Conservation (phyloP, 2,113 vertebrate genomes). For the Alectura lathami region DNA sequence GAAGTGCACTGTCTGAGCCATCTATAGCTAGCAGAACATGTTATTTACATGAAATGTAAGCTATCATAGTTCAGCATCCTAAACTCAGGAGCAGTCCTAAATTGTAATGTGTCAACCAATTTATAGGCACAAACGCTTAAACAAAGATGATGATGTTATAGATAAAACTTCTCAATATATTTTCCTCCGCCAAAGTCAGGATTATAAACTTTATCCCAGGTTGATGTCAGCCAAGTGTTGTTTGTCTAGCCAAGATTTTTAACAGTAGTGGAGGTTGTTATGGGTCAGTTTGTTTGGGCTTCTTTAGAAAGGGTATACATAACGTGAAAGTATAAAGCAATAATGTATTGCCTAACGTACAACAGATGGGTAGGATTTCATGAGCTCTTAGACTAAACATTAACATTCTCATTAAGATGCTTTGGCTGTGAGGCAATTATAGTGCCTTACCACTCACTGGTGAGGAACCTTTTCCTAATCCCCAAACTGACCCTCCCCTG, state of each 20-base stretch:
- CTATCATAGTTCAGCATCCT: background rate
- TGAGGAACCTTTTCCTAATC: background rate
- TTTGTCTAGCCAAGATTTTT: background rate
- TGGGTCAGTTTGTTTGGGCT: background rate
- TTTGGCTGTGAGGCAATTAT: background rate
- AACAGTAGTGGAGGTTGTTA: background rate
- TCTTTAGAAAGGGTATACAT: background rate
- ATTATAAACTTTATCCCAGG: background rate
- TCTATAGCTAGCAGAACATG: background rate
- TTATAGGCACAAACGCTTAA: background rate
- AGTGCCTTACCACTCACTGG: background rate
- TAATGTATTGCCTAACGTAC: background rate
- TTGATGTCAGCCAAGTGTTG: background rate
- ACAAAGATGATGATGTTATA: background rate
- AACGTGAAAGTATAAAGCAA: background rate
- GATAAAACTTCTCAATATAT: background rate
- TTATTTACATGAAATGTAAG: background rate
- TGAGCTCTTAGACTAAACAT: background rate
- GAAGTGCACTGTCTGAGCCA: background rate
- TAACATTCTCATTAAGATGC: background rate
- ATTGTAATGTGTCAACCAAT: background rate
- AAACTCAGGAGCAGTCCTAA: background rate
- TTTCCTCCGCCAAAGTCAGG: background rate
- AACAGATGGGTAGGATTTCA: background rate
- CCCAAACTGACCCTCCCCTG: no score